These are phyloP conservation scores for Sylvicola fuscatus DNA, from an alignment of 2,888 invertebrate genomes.

Conservation along the genomic window DNA sequence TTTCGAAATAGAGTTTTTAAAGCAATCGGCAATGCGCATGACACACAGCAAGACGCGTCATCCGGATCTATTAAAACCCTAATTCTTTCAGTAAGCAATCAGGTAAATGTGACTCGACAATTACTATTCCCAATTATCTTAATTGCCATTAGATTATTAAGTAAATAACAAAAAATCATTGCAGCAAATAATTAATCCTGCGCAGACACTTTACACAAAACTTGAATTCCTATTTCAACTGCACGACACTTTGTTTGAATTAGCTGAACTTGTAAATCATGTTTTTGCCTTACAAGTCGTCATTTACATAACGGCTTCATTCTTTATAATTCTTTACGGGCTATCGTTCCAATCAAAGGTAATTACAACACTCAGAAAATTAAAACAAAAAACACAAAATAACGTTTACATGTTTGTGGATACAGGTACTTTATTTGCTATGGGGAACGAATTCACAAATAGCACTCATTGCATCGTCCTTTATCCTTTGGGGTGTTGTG, in stretches of 20 bases:
- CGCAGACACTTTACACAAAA: no score
- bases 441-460: constrained; percentile 16
- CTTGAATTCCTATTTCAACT: constrained; percentile 14
- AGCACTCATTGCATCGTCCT: constrained; percentile 18
- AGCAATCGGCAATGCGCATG: no score
- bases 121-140: no score
- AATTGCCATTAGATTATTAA: constrained; percentile 1
- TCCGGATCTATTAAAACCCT: constrained; percentile 4
- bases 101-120: no score
- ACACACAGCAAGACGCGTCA: no score
- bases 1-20: no score
- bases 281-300: constrained; percentile 21
- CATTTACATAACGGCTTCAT: constrained; percentile 20
- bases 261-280: constrained; percentile 17
- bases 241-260: constrained; percentile 20
- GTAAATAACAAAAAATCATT: no score
- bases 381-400: not conserved
- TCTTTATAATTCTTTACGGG: constrained; percentile 21
- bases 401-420: not conserved
- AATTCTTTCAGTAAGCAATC: constrained; percentile 1
- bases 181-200: no score
- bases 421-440: constrained; percentile 14
- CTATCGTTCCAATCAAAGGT: constrained; percentile 24
- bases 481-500: constrained; percentile 18
- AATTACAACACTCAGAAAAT: constrained; percentile 3